Evolutionary conservation across 2,113 vertebrate species (phyloP).

Genomic region (Craseonycteris thonglongyai): DNA sequence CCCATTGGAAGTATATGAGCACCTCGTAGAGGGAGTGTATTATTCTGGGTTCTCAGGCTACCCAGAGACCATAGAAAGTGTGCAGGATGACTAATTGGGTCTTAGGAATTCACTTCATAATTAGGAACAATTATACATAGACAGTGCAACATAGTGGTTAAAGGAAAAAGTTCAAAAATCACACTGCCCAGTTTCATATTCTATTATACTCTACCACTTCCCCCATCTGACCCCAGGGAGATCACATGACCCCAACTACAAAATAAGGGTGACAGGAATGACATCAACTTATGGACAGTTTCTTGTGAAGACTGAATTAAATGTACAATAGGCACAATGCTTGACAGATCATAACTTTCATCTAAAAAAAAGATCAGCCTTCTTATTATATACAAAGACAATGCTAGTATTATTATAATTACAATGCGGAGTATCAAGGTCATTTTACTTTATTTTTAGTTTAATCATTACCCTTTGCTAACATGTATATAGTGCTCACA

Average conservation of each 20-base stretch:
- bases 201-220: not conserved
- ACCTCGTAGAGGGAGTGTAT: not conserved
- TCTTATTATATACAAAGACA: not conserved
- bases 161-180: not conserved
- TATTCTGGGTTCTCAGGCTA: not conserved
- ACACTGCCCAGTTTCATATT: not conserved
- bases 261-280: not conserved
- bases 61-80: not conserved
- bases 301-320: not conserved
- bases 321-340: not conserved
- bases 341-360: not conserved
- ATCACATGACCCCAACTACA: not conserved
- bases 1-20: not conserved
- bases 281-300: not conserved
- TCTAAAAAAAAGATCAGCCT: not conserved
- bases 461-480: not conserved
- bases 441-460: constrained; percentile 30
- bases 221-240: not conserved
- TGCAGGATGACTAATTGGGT: not conserved
- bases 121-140: not conserved
- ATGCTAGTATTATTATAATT: not conserved
- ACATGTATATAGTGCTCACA: not conserved
- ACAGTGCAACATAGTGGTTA: not conserved
- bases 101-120: not conserved
- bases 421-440: not conserved